Evolutionary conservation across 23 tunicate genomes (phyloP).

Genomic region (Styela plicata): DNA sequence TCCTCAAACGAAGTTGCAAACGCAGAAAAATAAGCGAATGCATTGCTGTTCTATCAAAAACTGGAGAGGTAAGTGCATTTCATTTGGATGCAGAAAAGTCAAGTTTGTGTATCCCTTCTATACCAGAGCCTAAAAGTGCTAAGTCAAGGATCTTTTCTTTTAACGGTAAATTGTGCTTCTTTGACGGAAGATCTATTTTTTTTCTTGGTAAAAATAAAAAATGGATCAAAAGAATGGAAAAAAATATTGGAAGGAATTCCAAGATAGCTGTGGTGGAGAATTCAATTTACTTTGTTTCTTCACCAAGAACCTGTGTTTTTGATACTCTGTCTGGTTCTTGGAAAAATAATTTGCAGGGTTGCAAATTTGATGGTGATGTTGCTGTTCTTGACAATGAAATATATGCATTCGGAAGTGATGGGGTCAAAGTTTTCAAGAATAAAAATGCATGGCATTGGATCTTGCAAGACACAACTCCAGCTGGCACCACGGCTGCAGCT

Average conservation of each 20-base stretch:
- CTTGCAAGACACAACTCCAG: no score
- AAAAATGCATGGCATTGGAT: no score
- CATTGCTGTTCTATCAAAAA: background rate
- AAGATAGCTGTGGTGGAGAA: background rate
- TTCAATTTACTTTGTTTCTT: background rate
- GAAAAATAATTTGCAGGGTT: background rate
- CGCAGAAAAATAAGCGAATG: background rate
- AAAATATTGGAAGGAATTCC: background rate
- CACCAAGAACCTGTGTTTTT: background rate
- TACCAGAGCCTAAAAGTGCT: background rate
- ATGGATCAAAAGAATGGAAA: background rate
- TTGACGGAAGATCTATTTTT: no score
- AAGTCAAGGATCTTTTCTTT: background rate
- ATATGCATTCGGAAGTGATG: no score
- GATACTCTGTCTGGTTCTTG: background rate
- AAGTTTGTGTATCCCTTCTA: background rate
- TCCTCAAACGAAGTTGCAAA: background rate
- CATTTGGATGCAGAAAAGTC: background rate
- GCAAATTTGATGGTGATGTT: background rate
- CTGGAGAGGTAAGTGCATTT: background rate
- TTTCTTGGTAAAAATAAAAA: background rate
- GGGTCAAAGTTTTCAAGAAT: no score
- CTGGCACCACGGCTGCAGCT: no score
- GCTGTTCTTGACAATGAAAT: background rate
- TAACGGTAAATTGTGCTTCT: background rate